Base-by-base conservation (phyloP, 2,888 invertebrate genomes). In the Phania funesta region DNA sequence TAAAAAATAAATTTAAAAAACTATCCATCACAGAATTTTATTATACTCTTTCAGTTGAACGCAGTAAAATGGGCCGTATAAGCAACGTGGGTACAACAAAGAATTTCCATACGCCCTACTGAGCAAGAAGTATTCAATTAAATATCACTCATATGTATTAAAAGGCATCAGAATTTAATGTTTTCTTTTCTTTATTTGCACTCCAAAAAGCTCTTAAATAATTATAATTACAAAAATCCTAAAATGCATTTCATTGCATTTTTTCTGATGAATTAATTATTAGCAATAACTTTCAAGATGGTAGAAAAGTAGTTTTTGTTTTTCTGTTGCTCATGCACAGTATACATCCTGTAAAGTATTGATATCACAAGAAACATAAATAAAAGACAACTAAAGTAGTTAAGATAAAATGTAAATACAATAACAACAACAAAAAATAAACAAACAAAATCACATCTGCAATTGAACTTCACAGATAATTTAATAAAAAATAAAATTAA, bases 101-200 rank as follows among this genome's bases (percentile, higher is more conserved):
- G 29, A 62, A 44, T 32, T 0, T 16, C 0, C 62, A 73, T 64
- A 74, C 64, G 73, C 41, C 62, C 8, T 5, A 44, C 2, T 41
- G 13, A 9, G 26, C 50, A 73, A n/a, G n/a, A n/a, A 52, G 20
- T 29, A 73, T 73, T 62, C 52, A 62, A 73, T 52, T 73, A 44
- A 52, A 62, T 8, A 52, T 41, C 41, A 62, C 13, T 38, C 35
- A 38, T 38, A 38, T 13, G 35, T 13, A 5, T 26, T 3, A 6
- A 6, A 26, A 26, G 3, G 6, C 26, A n/a, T 13, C 35, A 38
- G 3, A 38, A 3, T 32, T 32, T 32, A 9, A 32, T 32, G 4
- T 38, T 38, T 38, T 38, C n/a, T n/a, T n/a, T n/a, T n/a, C 2
- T 1, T 38, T 38, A 13, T 38, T 38, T 38, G n/a, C n/a, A 13